Evolutionary conservation across 2,797 vertebrate genomes (phyloP).

Genomic region (Pseudocheirus occidentalis): DNA sequence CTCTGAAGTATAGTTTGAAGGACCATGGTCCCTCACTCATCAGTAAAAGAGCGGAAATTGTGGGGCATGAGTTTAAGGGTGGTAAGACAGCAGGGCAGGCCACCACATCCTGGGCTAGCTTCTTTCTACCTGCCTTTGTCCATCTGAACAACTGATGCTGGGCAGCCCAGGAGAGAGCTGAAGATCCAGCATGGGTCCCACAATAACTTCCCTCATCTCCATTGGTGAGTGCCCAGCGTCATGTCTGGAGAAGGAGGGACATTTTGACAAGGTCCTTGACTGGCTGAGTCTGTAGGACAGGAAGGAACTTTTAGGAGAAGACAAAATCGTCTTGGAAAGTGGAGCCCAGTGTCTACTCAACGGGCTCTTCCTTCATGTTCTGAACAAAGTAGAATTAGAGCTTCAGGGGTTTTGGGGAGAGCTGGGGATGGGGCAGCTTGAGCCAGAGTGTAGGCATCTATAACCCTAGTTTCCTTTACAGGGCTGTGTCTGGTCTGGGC

Average conservation of each 20-base stretch:
- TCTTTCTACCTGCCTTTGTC: not conserved
- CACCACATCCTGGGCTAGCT: not conserved
- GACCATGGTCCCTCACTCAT: not conserved
- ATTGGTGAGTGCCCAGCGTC: not conserved
- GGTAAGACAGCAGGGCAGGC: not conserved
- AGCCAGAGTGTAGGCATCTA: not conserved
- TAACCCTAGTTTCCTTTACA: not conserved
- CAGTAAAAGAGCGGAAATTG: not conserved
- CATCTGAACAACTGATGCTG: not conserved
- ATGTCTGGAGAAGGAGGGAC: not conserved
- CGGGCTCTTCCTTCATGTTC: not conserved
- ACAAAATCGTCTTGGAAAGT: rapidly evolving
- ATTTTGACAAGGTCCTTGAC: not conserved
- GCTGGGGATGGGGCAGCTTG: not conserved
- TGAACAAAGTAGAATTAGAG: not conserved
- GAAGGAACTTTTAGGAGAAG: rapidly evolving
- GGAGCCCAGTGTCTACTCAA: not conserved
- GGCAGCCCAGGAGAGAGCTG: not conserved
- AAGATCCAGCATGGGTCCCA: not conserved
- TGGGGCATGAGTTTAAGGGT: not conserved
- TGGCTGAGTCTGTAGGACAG: not conserved
- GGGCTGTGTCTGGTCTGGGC: not conserved
- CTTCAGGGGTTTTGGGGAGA: not conserved
- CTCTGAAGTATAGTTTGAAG: not conserved
- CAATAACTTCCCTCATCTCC: not conserved